These are phyloP conservation scores for Oryzias celebensis DNA, from an alignment of 2,113 vertebrate species.

Conservation along the genomic window DNA sequence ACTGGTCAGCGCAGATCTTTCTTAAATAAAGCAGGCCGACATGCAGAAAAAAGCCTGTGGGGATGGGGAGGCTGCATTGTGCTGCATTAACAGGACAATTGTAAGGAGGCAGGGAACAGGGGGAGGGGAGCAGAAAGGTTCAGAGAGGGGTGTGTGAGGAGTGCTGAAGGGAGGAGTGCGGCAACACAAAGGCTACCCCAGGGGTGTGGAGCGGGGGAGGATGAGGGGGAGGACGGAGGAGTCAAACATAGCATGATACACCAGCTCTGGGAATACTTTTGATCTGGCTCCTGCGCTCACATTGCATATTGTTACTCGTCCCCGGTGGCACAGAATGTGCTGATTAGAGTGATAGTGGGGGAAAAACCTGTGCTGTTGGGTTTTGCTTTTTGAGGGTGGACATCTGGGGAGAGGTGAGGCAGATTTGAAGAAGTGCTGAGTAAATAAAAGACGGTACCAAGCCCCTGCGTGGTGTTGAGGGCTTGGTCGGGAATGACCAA, in stretches of 20 bases:
- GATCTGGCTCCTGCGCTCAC: conserved; percentile 45
- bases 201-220: conserved; percentile 62
- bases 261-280: conserved; percentile 53
- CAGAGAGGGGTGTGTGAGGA: conserved; percentile 51
- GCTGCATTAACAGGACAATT: conserved; percentile 72
- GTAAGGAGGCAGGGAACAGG: conserved; percentile 68
- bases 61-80: conserved; percentile 68
- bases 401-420: conserved; percentile 46
- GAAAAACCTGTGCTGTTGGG: conserved; percentile 19
- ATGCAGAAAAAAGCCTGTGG: conserved; percentile 59
- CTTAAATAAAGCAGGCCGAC: conserved; percentile 69
- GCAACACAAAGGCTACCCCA: conserved; percentile 72
- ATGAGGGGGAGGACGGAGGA: conserved; percentile 51
- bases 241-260: conserved; percentile 58
- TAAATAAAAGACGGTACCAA: conserved; percentile 35
- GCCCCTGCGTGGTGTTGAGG: conserved; percentile 19
- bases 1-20: conserved; percentile 66
- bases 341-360: conserved; percentile 46
- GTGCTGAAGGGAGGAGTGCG: conserved; percentile 16
- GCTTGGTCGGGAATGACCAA: conserved; percentile 22
- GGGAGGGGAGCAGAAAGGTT: conserved; percentile 66
- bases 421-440: conserved; percentile 51
- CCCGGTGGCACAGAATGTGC: conserved; percentile 53
- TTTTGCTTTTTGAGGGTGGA: conserved; percentile 32
- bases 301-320: conserved; percentile 50